Percentiles rank a stretch among this genome's conserved stretches.
Conservation (phyloP, 2,888 invertebrate species). For the Leucophenga maculata region DNA sequence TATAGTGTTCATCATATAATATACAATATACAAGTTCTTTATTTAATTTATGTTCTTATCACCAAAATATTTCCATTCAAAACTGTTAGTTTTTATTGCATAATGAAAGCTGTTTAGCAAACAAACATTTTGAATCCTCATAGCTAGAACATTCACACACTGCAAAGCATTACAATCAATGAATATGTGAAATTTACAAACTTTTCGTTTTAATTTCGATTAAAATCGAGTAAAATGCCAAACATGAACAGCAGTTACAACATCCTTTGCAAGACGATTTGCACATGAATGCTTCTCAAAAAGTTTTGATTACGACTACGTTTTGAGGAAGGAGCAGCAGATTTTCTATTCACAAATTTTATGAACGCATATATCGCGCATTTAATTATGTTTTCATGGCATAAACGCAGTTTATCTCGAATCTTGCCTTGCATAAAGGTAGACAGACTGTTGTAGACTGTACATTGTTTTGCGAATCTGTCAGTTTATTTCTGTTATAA, state of each 20-base stretch:
- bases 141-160: no score
- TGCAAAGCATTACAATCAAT: slow-evolving; percentile 38
- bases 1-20: no score
- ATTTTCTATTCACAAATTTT: not conserved
- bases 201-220: slow-evolving; percentile 32
- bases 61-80: no score
- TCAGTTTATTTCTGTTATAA: not conserved
- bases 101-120: no score
- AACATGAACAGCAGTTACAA: not conserved
- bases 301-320: not conserved
- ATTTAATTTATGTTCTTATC: no score
- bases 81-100: no score
- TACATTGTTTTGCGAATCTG: not conserved
- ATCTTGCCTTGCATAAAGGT: slow-evolving; percentile 15
- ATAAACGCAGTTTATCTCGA: slow-evolving; percentile 26
- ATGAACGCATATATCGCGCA: slow-evolving; percentile 6
- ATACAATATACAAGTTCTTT: no score
- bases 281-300: slow-evolving; percentile 17
- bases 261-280: slow-evolving; percentile 1
- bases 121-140: no score
- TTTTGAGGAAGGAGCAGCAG: no score
- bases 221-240: slow-evolving; percentile 17
- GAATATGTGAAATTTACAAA: slow-evolving; percentile 38
- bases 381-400: slow-evolving; percentile 22
- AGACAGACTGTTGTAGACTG: no score